Evolutionary conservation across 2,797 vertebrate species (phyloP), one percentile per base, ranked within the genome.

Genomic region (Coendou prehensilis): DNA sequence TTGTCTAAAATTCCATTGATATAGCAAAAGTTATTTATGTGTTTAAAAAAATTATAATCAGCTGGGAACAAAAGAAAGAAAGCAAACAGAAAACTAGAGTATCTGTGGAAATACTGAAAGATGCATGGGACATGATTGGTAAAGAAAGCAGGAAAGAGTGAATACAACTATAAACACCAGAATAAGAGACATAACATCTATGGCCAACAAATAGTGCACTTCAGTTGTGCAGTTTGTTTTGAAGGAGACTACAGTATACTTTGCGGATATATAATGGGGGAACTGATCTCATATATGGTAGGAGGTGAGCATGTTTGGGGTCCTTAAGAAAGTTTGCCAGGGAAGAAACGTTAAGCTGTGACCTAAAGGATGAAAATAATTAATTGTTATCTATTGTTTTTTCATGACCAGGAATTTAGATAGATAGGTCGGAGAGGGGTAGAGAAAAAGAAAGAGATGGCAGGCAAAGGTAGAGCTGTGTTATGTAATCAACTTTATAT

Each of bases 1-100:
- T 91, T 73, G 59, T 89, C 7, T 7, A 69, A 95, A 87, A 78
- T 82, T 93, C 22, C 59, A 79, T 4, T 89, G 71, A 93, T 89
- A 95, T 76, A 4, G 81, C 26, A 88, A 18, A 85, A 87, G 18
- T 9, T 76, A 86, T 61, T 47, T 18, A 52, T 63, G 4, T 67
- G 11, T 30, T 73, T 92, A 75, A 89, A 95, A 94, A 41, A 37
- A 84, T 83, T 47, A 92, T 57, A 69, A 81, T 67, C 71, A 61
- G 30, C 56, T 45, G 57, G 30, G 45, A 30, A 94, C n/a, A 75
- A 6, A 87, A 95, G 81, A 83, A 84, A 56, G 23, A 88, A 28
- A 96, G 2, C 13, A 94, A 93, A 37, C 18, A 88, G 67, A 91
- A 90, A 45, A 71, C 20, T 9, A 54, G 52, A 30, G 22, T 89